A percentile compares a stretch with the other conserved stretches of the same genome.
These are phyloP conservation scores for Nomada fucata DNA, from an alignment of 2,888 invertebrate species.

Conservation along the genomic window DNA sequence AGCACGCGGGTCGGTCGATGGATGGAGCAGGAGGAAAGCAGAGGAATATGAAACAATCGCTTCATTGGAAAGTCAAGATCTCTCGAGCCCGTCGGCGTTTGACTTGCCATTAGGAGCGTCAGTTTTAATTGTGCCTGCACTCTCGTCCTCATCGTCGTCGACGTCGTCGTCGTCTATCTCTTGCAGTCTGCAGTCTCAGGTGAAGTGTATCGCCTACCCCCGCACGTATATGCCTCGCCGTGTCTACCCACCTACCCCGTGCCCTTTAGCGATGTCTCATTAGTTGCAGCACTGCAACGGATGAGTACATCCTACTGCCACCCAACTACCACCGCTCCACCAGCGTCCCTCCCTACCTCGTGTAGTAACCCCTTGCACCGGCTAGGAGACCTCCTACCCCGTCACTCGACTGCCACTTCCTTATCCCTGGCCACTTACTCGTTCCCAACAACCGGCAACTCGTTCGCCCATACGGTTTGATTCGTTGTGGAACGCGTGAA, in stretches of 20 bases:
- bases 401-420: constrained; percentile 81
- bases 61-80: constrained; percentile 84
- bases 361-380: constrained; percentile 61
- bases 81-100: constrained; percentile 84
- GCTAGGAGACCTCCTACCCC: constrained; percentile 69
- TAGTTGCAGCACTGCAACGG: constrained; percentile 84
- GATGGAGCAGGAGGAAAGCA: constrained; percentile 73
- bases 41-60: constrained; percentile 84
- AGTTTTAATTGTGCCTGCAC: constrained; percentile 84
- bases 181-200: constrained; percentile 81
- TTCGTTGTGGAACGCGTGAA: constrained; percentile 27
- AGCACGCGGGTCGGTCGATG: constrained; percentile 68
- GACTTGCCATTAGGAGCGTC: constrained; percentile 85
- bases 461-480: constrained; percentile 42
- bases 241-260: constrained; percentile 78
- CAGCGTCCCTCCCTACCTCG: constrained; percentile 60
- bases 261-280: constrained; percentile 85
- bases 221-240: constrained; percentile 76
- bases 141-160: constrained; percentile 75
- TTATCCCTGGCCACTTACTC: constrained; percentile 81
- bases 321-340: constrained; percentile 65
- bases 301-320: constrained; percentile 80
- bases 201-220: constrained; percentile 83
- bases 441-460: constrained; percentile 40
- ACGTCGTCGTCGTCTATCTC: constrained; percentile 76